Evolutionary conservation across 2,888 invertebrate genomes (phyloP).

Genomic region (Lobophora halterata): DNA sequence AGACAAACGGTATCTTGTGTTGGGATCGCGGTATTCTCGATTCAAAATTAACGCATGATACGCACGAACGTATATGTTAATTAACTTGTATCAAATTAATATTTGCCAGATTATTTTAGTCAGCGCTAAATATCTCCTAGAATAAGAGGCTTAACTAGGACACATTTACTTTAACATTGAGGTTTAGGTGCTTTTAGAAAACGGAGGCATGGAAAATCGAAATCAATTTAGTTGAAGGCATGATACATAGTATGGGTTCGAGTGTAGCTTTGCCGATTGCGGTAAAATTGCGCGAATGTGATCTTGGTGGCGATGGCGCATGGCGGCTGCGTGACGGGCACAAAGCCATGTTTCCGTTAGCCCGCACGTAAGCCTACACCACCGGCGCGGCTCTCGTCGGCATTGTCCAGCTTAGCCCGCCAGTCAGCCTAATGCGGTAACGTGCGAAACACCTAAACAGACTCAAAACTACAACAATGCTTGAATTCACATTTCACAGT

Average conservation of each 20-base stretch:
- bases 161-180: no score
- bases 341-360: constrained; percentile 55
- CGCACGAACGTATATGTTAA: no score
- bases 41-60: neutral
- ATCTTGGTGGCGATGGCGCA: constrained; percentile 28
- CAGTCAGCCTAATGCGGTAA: constrained; percentile 16
- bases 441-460: constrained; percentile 6
- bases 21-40: constrained; percentile 11
- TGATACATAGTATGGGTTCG: no score
- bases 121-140: no score
- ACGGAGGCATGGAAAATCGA: constrained; percentile 13
- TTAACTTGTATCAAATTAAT: no score
- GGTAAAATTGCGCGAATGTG: constrained; percentile 34
- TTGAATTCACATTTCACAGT: no score
- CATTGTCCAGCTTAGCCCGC: constrained; percentile 24
- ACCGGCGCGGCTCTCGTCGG: constrained; percentile 34
- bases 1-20: constrained; percentile 8
- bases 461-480: neutral
- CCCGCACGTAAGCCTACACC: constrained; percentile 54
- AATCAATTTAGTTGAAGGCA: constrained; percentile 6
- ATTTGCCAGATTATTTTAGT: neutral
- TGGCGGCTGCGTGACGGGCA: constrained; percentile 44
- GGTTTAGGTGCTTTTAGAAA: constrained; percentile 16
- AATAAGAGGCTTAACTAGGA: no score
- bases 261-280: constrained; percentile 23